Percentiles rank a stretch among this genome's conserved stretches.
Conservation (phyloP, 2,797 vertebrate species). For the Acomys russatus region DNA sequence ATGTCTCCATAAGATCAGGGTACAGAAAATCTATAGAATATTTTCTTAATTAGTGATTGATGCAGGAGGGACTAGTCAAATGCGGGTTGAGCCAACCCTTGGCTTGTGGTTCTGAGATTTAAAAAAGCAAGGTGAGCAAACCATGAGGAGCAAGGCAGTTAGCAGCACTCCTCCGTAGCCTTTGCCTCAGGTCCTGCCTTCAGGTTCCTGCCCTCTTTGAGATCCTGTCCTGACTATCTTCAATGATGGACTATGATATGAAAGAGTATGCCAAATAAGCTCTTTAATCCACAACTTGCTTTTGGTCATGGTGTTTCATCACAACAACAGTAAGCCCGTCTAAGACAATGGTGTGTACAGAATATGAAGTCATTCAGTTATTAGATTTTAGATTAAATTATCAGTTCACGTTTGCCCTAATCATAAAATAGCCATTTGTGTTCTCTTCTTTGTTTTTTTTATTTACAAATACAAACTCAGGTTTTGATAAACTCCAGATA, state of each 20-base stretch:
- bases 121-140: background rate
- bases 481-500: background rate
- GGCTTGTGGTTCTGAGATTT: background rate
- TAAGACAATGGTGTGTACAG: background rate
- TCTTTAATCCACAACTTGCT: background rate
- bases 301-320: background rate
- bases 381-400: constrained; percentile 10
- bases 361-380: background rate
- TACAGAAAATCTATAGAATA: background rate
- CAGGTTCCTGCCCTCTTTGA: too few species aligned
- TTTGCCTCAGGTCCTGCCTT: too few species aligned
- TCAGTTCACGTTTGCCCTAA: background rate
- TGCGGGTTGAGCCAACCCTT: background rate
- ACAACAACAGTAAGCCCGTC: background rate
- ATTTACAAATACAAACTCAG: background rate
- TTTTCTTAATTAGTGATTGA: background rate
- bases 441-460: background rate
- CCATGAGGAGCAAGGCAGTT: too few species aligned
- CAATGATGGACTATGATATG: background rate
- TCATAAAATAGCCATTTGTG: background rate
- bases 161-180: background rate
- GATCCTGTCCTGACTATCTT: background rate
- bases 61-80: too few species aligned
- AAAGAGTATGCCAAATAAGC: background rate
- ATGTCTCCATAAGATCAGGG: too few species aligned